Evolutionary conservation across 2,888 invertebrate species (phyloP).

Genomic region (Prosapia bicincta): DNA sequence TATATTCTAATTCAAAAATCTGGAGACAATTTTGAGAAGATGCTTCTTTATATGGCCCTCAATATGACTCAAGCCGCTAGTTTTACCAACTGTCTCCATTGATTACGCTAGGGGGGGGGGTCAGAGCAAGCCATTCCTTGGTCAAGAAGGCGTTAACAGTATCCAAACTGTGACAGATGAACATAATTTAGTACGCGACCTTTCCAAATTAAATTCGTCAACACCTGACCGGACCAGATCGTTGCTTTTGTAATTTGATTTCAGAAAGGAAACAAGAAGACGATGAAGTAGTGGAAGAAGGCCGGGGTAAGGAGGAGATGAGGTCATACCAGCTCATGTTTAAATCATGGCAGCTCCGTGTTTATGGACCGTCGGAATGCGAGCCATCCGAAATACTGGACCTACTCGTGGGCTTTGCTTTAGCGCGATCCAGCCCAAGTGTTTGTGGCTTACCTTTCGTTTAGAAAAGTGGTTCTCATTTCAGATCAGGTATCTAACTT

Average conservation of each 20-base stretch:
- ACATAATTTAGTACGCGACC: not conserved
- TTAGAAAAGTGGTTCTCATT: too few relatives aligned
- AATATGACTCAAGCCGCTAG: too few relatives aligned
- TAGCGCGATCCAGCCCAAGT: conserved; percentile 2
- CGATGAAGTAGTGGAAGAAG: not conserved
- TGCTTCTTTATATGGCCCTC: too few relatives aligned
- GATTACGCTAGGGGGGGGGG: too few relatives aligned
- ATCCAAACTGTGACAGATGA: too few relatives aligned
- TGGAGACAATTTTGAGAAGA: too few relatives aligned
- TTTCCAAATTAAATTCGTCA: not conserved
- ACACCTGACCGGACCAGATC: not conserved
- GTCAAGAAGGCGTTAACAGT: too few relatives aligned
- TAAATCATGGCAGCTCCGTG: not conserved
- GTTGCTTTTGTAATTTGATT: not conserved
- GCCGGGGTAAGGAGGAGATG: not conserved
- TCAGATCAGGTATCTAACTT: too few relatives aligned
- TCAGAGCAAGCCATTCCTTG: too few relatives aligned
- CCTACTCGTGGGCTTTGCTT: not conserved
- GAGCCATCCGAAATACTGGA: not conserved
- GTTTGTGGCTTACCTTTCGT: too few relatives aligned
- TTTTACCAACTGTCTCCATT: too few relatives aligned
- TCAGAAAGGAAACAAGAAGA: not conserved
- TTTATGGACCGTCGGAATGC: not conserved
- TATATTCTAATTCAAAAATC: too few relatives aligned
- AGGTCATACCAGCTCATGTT: not conserved